These are phyloP conservation scores for Etheostoma nigrum DNA, from an alignment of 2,797 vertebrate genomes.

Conservation along the genomic window DNA sequence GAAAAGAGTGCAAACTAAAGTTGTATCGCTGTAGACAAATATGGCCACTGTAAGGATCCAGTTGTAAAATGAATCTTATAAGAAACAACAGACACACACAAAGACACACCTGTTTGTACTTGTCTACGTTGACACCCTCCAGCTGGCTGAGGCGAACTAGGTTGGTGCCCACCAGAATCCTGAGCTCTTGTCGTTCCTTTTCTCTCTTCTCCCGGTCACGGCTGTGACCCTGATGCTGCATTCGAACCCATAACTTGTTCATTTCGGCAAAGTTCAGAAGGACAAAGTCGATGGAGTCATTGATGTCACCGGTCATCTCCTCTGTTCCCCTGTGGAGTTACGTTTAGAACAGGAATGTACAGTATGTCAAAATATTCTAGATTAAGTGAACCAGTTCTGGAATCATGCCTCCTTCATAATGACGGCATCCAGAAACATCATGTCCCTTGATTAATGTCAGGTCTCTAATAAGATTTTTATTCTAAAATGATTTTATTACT, in stretches of 20 bases:
- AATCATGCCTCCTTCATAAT: too few species aligned
- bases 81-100: too few species aligned
- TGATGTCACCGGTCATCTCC: conserved; percentile 96
- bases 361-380: too few species aligned
- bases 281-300: conserved; percentile 97
- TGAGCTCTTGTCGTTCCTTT: conserved; percentile 95
- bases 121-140: conserved; percentile 97
- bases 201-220: conserved; percentile 97
- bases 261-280: conserved; percentile 99
- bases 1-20: too few species aligned
- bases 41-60: too few species aligned
- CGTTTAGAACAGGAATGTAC: background rate
- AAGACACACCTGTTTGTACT: conserved; percentile 93
- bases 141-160: conserved; percentile 97
- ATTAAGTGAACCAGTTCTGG: too few species aligned
- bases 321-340: conserved; percentile 84
- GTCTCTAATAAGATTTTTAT: too few species aligned
- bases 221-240: conserved; percentile 99
- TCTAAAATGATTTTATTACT: too few species aligned
- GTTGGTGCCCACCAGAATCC: conserved; percentile 97
- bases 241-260: conserved; percentile 99
- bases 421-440: too few species aligned
- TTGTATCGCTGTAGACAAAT: too few species aligned
- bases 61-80: too few species aligned
- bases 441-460: too few species aligned